Conservation (phyloP, 2,797 vertebrate species). For the Phalloptychus januarius region DNA sequence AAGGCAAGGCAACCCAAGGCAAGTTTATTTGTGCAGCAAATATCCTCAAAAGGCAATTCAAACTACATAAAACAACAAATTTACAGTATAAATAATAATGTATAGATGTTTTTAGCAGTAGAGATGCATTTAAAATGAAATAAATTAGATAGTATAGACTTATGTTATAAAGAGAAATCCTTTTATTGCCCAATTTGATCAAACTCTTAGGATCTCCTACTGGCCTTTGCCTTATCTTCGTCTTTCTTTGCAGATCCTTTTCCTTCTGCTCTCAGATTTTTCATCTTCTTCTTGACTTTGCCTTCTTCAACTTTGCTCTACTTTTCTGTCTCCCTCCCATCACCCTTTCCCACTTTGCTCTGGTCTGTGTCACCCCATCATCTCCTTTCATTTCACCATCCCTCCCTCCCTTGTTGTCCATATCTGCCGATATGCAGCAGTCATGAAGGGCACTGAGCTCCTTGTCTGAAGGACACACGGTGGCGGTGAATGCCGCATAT, state of each 20-base stretch:
- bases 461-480: constrained; percentile 58
- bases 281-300: not conserved
- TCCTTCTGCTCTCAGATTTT: not conserved
- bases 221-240: not conserved
- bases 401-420: constrained; percentile 20
- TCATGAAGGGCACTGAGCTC: constrained; percentile 57
- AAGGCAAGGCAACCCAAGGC: not conserved
- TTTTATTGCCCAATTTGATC: not conserved
- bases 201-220: not conserved
- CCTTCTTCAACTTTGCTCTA: constrained; percentile 2
- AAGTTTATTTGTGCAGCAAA: not conserved
- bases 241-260: not conserved
- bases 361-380: constrained; percentile 35
- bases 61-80: not conserved
- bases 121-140: not conserved
- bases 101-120: not conserved
- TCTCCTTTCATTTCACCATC: constrained; percentile 36
- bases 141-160: not conserved
- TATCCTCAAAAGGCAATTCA: not conserved
- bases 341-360: constrained; percentile 10
- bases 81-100: not conserved
- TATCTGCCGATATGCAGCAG: constrained; percentile 64
- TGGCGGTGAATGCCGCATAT: constrained; percentile 45
- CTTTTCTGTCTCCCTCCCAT: constrained; percentile 10
- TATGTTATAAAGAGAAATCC: not conserved